Percentiles rank a stretch among this genome's conserved stretches.
These are phyloP conservation scores for Tympanoctomys barrerae DNA, from an alignment of 2,797 vertebrate genomes.

Conservation along the genomic window DNA sequence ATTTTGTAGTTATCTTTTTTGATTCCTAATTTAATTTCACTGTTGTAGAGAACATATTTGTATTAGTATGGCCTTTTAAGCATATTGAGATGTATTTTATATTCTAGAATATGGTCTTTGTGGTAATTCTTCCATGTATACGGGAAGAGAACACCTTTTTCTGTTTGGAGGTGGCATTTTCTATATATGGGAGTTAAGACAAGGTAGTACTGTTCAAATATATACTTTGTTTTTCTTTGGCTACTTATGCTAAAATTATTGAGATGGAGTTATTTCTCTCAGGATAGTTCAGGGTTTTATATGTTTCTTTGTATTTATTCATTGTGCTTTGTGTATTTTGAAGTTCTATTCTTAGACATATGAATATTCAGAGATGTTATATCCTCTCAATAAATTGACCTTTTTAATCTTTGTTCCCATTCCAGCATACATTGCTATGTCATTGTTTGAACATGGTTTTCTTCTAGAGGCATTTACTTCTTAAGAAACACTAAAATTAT, in stretches of 20 bases:
- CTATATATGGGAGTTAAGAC: not conserved
- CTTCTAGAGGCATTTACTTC: slow-evolving; percentile 16
- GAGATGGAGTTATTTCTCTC: slow-evolving; percentile 8
- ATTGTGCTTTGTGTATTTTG: slow-evolving; percentile 16
- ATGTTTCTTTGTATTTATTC: not conserved
- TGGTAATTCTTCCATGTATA: not conserved
- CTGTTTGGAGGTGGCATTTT: not conserved
- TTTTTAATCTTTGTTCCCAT: not conserved
- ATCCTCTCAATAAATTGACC: not conserved
- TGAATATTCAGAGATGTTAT: not conserved
- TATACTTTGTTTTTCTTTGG: not conserved
- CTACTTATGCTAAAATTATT: not conserved
- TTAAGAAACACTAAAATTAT: not conserved
- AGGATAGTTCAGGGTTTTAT: not conserved
- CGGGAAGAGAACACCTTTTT: not conserved
- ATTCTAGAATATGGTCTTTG: not conserved
- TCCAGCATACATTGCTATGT: not conserved
- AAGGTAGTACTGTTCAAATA: not conserved
- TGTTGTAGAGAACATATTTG: not conserved
- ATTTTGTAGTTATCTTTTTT: not conserved
- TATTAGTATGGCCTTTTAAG: not conserved
- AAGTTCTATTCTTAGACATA: not conserved
- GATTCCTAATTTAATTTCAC: not conserved
- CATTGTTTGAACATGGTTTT: not conserved
- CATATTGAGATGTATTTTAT: not conserved